Evolutionary conservation across 2,113 vertebrate genomes (phyloP).

Genomic region (Gymnogyps californianus): DNA sequence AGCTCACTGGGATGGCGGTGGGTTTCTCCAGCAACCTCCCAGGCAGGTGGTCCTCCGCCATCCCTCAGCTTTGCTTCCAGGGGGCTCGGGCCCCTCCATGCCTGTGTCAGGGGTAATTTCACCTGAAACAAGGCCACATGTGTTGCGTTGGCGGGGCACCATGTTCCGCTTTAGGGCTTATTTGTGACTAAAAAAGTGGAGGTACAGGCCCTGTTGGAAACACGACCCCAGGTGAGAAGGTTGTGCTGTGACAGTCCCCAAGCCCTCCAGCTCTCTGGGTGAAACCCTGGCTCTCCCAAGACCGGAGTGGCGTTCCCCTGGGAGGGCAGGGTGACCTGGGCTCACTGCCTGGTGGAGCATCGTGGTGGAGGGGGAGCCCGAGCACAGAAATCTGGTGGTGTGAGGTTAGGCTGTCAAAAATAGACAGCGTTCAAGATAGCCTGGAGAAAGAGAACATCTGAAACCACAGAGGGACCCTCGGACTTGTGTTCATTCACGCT

Average conservation of each 20-base stretch:
- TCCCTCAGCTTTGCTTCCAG: not conserved
- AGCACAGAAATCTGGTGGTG: too few relatives aligned
- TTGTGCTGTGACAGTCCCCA: not conserved
- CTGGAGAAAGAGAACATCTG: too few relatives aligned
- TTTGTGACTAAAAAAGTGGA: not conserved
- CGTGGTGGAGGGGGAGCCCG: too few relatives aligned
- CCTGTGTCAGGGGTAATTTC: not conserved
- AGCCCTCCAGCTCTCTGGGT: not conserved
- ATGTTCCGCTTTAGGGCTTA: not conserved
- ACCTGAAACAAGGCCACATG: not conserved
- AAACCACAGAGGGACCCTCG: not conserved
- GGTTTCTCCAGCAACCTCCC: not conserved
- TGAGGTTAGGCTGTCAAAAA: not conserved
- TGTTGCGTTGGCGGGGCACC: not conserved
- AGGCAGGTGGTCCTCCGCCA: not conserved
- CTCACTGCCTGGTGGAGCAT: not conserved
- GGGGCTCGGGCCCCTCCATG: fast-evolving
- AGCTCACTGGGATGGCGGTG: fast-evolving
- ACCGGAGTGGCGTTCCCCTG: not conserved
- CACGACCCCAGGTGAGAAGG: not conserved
- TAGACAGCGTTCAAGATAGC: not conserved
- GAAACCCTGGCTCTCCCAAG: not conserved
- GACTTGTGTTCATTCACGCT: not conserved
- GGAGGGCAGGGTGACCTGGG: not conserved
- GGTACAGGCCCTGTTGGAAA: too few relatives aligned